Percentiles rank a stretch among this genome's conserved stretches.
Evolutionary conservation across 2,113 vertebrate species (phyloP).

Genomic region (Erinaceus europaeus): DNA sequence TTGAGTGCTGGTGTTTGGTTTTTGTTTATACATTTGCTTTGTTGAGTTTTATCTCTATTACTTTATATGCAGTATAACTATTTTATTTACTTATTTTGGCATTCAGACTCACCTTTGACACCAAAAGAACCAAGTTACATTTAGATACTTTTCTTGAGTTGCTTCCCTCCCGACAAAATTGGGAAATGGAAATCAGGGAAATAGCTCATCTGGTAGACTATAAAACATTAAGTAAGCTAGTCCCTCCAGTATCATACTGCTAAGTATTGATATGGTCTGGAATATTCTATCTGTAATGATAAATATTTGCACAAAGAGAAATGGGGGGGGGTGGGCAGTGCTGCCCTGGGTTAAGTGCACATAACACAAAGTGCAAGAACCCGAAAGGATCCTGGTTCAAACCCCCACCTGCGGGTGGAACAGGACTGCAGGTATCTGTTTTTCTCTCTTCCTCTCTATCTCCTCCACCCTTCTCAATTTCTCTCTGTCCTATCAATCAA

Average conservation of each 20-base stretch:
- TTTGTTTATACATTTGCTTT: neutral
- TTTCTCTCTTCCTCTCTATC: too few relatives aligned
- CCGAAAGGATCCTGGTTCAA: too few relatives aligned
- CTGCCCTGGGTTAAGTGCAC: too few relatives aligned
- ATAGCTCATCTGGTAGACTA: too few relatives aligned
- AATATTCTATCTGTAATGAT: neutral
- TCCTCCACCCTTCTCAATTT: too few relatives aligned
- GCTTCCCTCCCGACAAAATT: neutral
- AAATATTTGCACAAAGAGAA: slow-evolving; percentile 8
- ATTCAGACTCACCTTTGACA: neutral
- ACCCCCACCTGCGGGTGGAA: too few relatives aligned
- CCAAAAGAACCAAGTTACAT: neutral
- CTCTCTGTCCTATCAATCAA: too few relatives aligned
- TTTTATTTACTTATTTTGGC: too few relatives aligned
- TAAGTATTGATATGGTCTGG: neutral
- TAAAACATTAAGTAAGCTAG: neutral
- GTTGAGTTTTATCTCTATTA: neutral
- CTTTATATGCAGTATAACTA: neutral
- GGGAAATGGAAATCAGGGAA: neutral
- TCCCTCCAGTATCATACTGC: neutral
- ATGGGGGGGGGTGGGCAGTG: too few relatives aligned
- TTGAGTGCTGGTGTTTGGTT: neutral
- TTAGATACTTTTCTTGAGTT: neutral
- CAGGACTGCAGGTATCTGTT: too few relatives aligned
- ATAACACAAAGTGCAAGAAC: too few relatives aligned